phyloP scores from a whole-genome alignment of 53 echinoderm and acorn worm genomes.

The Holothuria scabra region DNA sequence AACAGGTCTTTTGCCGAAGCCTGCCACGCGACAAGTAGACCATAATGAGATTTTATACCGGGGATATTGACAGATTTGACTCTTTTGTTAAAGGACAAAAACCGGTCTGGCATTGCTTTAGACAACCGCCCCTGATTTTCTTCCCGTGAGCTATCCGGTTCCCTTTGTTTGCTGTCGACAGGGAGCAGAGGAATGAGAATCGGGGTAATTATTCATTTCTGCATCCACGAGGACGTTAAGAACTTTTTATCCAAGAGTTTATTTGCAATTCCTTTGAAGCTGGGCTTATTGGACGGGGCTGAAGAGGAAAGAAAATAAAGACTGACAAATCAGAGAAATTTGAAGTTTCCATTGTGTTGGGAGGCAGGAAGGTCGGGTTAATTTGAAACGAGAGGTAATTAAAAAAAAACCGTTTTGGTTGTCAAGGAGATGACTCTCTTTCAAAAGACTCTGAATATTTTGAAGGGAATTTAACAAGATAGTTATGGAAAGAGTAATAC shows the following conservation, averaged over 20 bases:
- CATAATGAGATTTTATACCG: conserved; percentile 19
- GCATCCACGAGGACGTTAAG: conserved; percentile 1
- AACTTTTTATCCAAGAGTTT: conserved; percentile 11
- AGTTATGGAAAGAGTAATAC: neutral
- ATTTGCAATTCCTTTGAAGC: conserved; percentile 44
- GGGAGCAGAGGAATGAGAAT: conserved; percentile 36
- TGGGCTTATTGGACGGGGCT: conserved; percentile 22
- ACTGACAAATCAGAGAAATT: conserved; percentile 3
- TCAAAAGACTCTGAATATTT: neutral
- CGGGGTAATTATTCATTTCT: conserved; percentile 43
- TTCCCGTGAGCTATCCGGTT: conserved; percentile 41
- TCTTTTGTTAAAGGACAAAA: conserved; percentile 37
- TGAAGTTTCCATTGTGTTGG: conserved; percentile 15
- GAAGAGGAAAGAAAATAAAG: neutral
- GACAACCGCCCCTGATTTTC: conserved; percentile 26
- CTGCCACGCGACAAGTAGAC: conserved; percentile 40
- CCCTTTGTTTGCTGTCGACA: conserved; percentile 39
- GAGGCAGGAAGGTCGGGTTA: conserved; percentile 35
- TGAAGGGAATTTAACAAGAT: conserved; percentile 13
- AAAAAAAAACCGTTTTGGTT: conserved; percentile 25
- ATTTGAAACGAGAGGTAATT: conserved; percentile 39
- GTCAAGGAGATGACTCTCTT: conserved; percentile 27
- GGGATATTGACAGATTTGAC: conserved; percentile 25
- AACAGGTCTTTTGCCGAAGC: conserved; percentile 40
- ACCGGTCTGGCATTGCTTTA: conserved; percentile 30